phyloP scores from a whole-genome alignment of 2,888 invertebrate species.

The Archips crataeganus region DNA sequence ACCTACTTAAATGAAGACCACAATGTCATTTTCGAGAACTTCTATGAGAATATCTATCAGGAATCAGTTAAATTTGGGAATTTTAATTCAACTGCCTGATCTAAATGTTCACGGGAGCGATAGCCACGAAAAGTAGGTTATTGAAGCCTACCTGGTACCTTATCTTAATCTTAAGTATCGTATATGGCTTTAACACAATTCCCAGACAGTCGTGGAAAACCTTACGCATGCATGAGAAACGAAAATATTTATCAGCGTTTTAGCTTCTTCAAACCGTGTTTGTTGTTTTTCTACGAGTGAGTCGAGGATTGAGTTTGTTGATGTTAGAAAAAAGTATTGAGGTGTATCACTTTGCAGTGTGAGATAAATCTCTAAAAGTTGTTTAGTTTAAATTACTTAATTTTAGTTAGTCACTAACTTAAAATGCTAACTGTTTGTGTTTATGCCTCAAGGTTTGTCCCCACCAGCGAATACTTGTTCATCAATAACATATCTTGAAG shows the following conservation, averaged over 20 bases:
- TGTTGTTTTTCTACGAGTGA: slow-evolving; percentile 22
- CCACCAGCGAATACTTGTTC: too few relatives aligned
- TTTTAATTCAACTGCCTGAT: too few relatives aligned
- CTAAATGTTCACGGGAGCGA: too few relatives aligned
- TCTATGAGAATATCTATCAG: too few relatives aligned
- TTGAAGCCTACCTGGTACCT: too few relatives aligned
- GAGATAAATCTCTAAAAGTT: slow-evolving; percentile 11
- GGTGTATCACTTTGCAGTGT: slow-evolving; percentile 28
- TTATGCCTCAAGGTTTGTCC: background rate
- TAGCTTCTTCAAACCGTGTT: slow-evolving; percentile 3
- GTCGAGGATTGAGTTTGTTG: slow-evolving; percentile 28
- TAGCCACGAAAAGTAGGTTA: too few relatives aligned
- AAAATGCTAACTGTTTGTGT: background rate
- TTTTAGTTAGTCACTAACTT: background rate
- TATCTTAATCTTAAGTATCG: background rate
- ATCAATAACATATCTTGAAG: too few relatives aligned
- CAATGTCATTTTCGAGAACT: too few relatives aligned
- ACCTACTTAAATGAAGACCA: too few relatives aligned
- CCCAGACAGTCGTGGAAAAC: background rate
- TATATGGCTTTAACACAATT: slow-evolving; percentile 1
- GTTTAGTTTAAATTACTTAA: background rate
- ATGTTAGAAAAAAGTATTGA: slow-evolving; percentile 24
- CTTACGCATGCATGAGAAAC: slow-evolving; percentile 4
- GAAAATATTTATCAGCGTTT: slow-evolving; percentile 1
- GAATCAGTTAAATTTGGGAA: too few relatives aligned